Percentiles rank a stretch among this genome's conserved stretches.
Conservation (phyloP, 1,140 invertebrate genomes). For the Eciton burchellii region DNA sequence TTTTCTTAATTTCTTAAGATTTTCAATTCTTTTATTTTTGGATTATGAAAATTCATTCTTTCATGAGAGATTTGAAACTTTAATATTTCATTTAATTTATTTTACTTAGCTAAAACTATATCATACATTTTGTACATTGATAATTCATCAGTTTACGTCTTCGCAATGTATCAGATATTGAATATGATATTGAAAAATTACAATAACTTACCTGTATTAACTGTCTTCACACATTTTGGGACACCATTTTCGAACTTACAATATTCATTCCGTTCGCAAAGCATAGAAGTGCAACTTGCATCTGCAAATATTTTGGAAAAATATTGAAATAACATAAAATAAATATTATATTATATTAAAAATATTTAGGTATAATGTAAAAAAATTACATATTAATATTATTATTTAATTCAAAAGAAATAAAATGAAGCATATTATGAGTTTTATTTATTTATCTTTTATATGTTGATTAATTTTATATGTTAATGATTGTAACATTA, state of each 20-base stretch:
- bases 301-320: slow-evolving; percentile 64
- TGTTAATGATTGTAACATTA: too few species aligned
- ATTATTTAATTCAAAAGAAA: too few species aligned
- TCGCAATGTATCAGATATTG: slow-evolving; percentile 36
- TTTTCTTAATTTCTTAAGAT: not conserved
- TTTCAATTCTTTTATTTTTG: too few species aligned
- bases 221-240: slow-evolving; percentile 80
- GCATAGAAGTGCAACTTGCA: slow-evolving; percentile 76
- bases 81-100: not conserved
- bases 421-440: not conserved
- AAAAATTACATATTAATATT: not conserved
- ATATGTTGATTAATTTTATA: too few species aligned
- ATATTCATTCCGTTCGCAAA: slow-evolving; percentile 80
- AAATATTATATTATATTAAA: not conserved
- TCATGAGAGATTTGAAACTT: not conserved
- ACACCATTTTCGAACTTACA: slow-evolving; percentile 80
- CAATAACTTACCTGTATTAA: slow-evolving; percentile 79
- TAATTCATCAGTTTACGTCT: slow-evolving; percentile 8
- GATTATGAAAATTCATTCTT: not conserved
- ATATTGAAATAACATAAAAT: not conserved
- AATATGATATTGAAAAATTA: not conserved
- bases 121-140: slow-evolving; percentile 15
- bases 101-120: not conserved
- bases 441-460: too few species aligned
- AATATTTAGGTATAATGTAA: not conserved